Conservation (phyloP, 2,797 vertebrate species). For the Labroides dimidiatus region DNA sequence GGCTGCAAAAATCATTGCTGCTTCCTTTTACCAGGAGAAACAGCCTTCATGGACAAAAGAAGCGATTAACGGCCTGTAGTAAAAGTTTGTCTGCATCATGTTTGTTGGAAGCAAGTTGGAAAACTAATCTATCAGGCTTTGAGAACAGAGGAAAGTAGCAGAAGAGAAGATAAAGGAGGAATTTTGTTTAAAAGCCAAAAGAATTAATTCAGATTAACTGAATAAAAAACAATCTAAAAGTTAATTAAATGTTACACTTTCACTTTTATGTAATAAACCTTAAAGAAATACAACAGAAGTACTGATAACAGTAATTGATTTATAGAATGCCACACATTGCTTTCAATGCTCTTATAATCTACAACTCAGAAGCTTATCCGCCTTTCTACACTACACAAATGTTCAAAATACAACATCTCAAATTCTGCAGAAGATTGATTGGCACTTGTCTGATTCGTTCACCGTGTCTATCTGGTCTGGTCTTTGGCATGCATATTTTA, state of each 20-base stretch:
- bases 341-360: not conserved
- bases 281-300: not conserved
- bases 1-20: not conserved
- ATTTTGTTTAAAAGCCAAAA: not conserved
- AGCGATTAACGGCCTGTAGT: not conserved
- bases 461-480: conserved; percentile 25
- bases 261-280: not conserved
- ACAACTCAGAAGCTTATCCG: not conserved
- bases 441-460: conserved; percentile 40
- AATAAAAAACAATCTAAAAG: not conserved
- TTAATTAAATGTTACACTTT: not conserved
- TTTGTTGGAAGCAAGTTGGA: not conserved
- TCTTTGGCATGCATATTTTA: conserved; percentile 48
- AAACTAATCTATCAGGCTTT: not conserved
- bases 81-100: not conserved
- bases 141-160: not conserved
- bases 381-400: conserved; percentile 1
- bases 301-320: not conserved
- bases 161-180: not conserved
- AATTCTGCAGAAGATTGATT: conserved; percentile 34
- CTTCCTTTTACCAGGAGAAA: not conserved
- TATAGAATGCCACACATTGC: not conserved
- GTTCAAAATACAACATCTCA: conserved; percentile 10
- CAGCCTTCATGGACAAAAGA: not conserved
- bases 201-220: not conserved